Conservation (phyloP, 2,888 invertebrate species). For the Ferdinandea cuprea region DNA sequence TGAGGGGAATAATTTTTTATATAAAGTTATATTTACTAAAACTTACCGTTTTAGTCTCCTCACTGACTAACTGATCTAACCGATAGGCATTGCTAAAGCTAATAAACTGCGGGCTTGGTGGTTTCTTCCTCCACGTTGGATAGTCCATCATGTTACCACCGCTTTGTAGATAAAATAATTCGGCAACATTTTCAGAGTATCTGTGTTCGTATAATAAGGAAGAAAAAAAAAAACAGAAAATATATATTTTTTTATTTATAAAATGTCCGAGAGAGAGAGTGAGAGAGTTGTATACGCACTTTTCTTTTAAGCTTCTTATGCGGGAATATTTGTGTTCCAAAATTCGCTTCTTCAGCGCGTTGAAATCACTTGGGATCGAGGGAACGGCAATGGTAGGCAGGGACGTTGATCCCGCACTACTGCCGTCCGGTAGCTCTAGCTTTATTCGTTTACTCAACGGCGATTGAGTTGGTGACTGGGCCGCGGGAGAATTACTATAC, state of each 20-base stretch:
- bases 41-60: constrained; percentile 80
- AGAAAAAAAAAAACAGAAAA: too few species aligned
- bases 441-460: constrained; percentile 73
- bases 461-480: constrained; percentile 62
- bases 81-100: constrained; percentile 90
- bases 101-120: constrained; percentile 89
- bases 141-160: constrained; percentile 95
- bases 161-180: constrained; percentile 93
- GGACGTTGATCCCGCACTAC: constrained; percentile 66
- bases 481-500: constrained; percentile 43
- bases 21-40: not conserved
- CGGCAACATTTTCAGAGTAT: constrained; percentile 91
- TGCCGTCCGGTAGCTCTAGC: constrained; percentile 69
- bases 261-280: too few species aligned
- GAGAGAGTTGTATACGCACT: constrained; percentile 82
- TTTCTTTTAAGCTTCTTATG: constrained; percentile 88
- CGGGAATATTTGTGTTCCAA: constrained; percentile 89
- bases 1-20: not conserved
- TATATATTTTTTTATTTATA: too few species aligned
- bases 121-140: constrained; percentile 91
- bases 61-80: constrained; percentile 85
- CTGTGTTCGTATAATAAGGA: too few species aligned
- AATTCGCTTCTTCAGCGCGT: constrained; percentile 86
- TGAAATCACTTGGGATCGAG: constrained; percentile 80
- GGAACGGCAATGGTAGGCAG: constrained; percentile 71